Evolutionary conservation across 2,888 invertebrate genomes (phyloP), one percentile per base, ranked within the genome.

Genomic region (Dynastes tityus): DNA sequence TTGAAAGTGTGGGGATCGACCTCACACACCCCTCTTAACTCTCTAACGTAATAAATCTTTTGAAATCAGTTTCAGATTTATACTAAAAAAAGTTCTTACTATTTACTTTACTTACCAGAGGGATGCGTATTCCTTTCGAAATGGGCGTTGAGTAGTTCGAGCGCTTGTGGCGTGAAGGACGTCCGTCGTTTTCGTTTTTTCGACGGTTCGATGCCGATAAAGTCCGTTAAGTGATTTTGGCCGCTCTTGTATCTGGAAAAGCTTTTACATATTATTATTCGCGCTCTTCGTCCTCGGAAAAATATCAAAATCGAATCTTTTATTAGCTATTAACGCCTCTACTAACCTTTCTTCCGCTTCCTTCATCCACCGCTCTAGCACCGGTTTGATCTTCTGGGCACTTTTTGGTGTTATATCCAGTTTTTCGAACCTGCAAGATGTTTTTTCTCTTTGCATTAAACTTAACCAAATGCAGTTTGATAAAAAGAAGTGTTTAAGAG

Each of bases 401-500:
- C 98, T 98, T 92, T 98, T 98, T 88, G 98, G 98, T 87, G 98
- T 98, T 87, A 98, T 98, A 92, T 98, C 98, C 91, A 98, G 92
- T 92, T 98, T 98, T 92, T 98, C 98, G 93, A 98, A 98, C 95
- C 97, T 97, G 83, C 13, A 79, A 76, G 61, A 58, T 29, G n/a
- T 11, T 64, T 64, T 64, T 64, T 64, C 32, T 55, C 8, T 45
- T 9, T 9, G 9, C 8, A 11, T 45, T 8, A 45, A 45, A 45
- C 45, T 11, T 45, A 45, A 9, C 45, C 2, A 45, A 45, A 6
- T 9, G 11, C 0, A 9, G 9, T 8, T 45, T 8, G 11, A 11
- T 45, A 45, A 9, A 11, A 8, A 45, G 45, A 45, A 45, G 11
- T 45, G 2, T 2, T 11, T 45, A 45, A 45, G 2, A 45, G 45